Conservation (phyloP, 2,888 invertebrate species). For the Nycteola revayana region DNA sequence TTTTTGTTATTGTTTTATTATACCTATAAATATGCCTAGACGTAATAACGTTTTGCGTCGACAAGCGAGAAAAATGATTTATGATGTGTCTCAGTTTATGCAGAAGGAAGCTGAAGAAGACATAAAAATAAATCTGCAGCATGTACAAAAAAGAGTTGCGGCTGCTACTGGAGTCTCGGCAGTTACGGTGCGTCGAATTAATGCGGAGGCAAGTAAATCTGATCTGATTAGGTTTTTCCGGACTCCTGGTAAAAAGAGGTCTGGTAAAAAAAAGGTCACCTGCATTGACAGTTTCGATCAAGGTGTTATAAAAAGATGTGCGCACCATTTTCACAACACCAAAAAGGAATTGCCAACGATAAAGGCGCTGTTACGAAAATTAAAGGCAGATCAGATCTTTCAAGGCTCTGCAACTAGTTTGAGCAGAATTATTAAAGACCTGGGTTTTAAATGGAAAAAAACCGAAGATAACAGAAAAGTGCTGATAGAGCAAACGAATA, state of each 20-base stretch:
- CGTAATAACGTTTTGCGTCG: neutral
- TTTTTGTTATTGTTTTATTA: no score
- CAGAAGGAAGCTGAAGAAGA: slow-evolving; percentile 1
- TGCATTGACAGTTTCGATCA: slow-evolving; percentile 34
- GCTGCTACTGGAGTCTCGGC: slow-evolving; percentile 1
- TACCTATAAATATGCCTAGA: neutral
- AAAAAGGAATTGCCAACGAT: slow-evolving; percentile 36
- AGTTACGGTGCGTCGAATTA: no score
- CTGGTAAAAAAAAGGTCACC: slow-evolving; percentile 26
- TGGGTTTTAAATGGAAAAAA: no score
- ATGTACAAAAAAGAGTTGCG: slow-evolving; percentile 1
- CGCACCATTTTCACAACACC: slow-evolving; percentile 38
- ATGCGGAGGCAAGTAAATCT: no score
- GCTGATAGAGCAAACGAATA: no score
- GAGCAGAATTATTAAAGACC: no score
- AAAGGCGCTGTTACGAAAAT: no score
- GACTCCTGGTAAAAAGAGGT: slow-evolving; percentile 33
- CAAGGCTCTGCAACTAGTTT: no score
- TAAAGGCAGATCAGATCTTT: no score
- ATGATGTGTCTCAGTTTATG: slow-evolving; percentile 2
- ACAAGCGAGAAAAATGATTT: slow-evolving; percentile 4
- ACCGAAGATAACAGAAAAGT: no score
- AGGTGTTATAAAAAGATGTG: slow-evolving; percentile 35
- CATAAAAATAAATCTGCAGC: slow-evolving; percentile 1
- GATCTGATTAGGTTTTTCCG: slow-evolving; percentile 17